Percentiles rank a stretch among this genome's conserved stretches.
Conservation (phyloP, 2,113 vertebrate species). For the Prunella himalayana region DNA sequence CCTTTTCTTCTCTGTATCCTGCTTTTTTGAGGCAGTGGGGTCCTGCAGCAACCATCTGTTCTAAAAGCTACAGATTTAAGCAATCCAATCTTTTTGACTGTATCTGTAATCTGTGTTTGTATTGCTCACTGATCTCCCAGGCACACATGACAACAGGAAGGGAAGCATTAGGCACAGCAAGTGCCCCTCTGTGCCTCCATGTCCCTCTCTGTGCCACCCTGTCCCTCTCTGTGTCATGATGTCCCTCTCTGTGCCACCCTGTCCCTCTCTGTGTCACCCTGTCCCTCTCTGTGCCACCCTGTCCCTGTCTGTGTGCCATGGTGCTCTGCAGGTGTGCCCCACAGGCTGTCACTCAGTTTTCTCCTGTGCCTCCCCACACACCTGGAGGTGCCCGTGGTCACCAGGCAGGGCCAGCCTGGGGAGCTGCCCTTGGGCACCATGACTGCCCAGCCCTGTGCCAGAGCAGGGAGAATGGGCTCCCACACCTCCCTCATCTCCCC, state of each 20-base stretch:
- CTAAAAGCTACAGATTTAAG: not conserved
- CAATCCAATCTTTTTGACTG: not conserved
- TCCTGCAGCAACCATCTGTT: not conserved
- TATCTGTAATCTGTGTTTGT: not conserved
- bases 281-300: not conserved
- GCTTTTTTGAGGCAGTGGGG: not conserved
- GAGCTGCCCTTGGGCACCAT: not conserved
- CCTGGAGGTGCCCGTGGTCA: accelerated
- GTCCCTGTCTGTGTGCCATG: not conserved
- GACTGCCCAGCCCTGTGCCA: not conserved
- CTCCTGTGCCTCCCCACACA: not conserved
- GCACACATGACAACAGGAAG: not conserved
- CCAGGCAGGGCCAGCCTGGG: not conserved
- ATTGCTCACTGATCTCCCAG: not conserved
- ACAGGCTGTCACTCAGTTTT: not conserved
- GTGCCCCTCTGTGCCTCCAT: no score
- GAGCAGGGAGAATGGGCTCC: not conserved
- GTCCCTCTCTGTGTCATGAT: no score
- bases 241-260: no score
- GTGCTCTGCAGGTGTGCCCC: not conserved
- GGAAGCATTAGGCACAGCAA: not conserved
- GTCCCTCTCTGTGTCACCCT: not conserved
- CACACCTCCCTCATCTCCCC: not conserved
- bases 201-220: no score
- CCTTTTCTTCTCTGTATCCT: not conserved